Evolutionary conservation across 2,113 vertebrate genomes (phyloP).

Genomic region (Tragulus kanchil): DNA sequence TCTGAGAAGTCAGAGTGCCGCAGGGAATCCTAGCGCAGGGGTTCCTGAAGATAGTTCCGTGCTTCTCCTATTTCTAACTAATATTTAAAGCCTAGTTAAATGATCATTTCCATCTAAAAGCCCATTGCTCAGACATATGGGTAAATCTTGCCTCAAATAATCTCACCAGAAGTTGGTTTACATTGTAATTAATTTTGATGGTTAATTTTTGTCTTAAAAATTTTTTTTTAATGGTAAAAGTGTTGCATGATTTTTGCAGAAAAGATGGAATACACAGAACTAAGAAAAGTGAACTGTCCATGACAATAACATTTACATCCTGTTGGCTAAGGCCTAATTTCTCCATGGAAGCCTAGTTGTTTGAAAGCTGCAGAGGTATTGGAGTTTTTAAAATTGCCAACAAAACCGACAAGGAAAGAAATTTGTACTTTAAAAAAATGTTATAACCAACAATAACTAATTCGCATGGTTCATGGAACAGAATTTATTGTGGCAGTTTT

Average conservation of each 20-base stretch:
- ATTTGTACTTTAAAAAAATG: slow-evolving; percentile 63
- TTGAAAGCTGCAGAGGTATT: slow-evolving; percentile 33
- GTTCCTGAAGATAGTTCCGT: background rate
- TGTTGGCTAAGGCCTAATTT: slow-evolving; percentile 19
- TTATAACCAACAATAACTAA: slow-evolving; percentile 57
- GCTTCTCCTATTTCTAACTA: background rate
- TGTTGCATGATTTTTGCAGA: background rate
- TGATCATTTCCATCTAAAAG: slow-evolving; percentile 31
- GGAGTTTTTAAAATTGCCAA: background rate
- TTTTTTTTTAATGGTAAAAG: background rate
- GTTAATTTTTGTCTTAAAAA: background rate
- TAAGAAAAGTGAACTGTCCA: background rate
- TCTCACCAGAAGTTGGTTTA: slow-evolving; percentile 18
- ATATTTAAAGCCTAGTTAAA: slow-evolving; percentile 10
- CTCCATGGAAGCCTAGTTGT: background rate
- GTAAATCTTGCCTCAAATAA: background rate
- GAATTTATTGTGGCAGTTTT: slow-evolving; percentile 75
- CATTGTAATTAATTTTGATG: slow-evolving; percentile 14
- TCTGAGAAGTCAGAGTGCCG: background rate
- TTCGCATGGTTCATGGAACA: slow-evolving; percentile 21
- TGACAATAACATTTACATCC: background rate
- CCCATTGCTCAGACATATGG: background rate
- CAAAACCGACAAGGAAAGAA: slow-evolving; percentile 48
- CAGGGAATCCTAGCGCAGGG: background rate
- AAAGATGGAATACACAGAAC: slow-evolving; percentile 3